Percentiles rank a stretch among this genome's conserved stretches.
Conservation (phyloP, 2,797 vertebrate genomes). For the Vespertilio murinus region DNA sequence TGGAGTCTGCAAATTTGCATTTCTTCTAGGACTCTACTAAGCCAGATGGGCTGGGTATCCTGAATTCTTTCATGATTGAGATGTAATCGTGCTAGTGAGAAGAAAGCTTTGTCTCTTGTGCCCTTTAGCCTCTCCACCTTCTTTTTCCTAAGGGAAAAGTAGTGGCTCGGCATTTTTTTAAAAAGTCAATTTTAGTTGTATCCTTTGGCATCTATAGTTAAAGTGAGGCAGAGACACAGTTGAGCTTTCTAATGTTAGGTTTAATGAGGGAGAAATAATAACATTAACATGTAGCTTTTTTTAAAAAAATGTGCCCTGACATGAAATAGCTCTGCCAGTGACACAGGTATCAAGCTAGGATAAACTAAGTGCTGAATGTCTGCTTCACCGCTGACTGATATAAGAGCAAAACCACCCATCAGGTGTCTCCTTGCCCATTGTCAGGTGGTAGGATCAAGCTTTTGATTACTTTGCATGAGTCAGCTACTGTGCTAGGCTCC, state of each 20-base stretch:
- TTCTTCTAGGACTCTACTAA: neutral
- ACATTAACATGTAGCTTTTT: neutral
- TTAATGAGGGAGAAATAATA: constrained; percentile 32
- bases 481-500: neutral
- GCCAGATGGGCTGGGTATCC: too few relatives aligned
- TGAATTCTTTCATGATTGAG: constrained; percentile 5
- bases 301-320: neutral
- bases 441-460: neutral
- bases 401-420: neutral
- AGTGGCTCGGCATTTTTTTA: neutral
- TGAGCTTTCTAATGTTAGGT: constrained; percentile 19
- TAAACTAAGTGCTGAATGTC: neutral
- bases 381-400: neutral
- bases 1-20: neutral
- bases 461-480: constrained; percentile 23
- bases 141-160: neutral
- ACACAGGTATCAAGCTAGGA: neutral
- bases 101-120: neutral
- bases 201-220: constrained; percentile 36
- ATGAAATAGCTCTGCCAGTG: neutral
- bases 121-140: neutral
- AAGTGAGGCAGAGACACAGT: neutral
- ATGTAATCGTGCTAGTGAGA: neutral
- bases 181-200: neutral
- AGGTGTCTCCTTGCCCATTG: neutral